Evolutionary conservation across 2,113 vertebrate genomes (phyloP).

Genomic region (Melanerpes formicivorus): DNA sequence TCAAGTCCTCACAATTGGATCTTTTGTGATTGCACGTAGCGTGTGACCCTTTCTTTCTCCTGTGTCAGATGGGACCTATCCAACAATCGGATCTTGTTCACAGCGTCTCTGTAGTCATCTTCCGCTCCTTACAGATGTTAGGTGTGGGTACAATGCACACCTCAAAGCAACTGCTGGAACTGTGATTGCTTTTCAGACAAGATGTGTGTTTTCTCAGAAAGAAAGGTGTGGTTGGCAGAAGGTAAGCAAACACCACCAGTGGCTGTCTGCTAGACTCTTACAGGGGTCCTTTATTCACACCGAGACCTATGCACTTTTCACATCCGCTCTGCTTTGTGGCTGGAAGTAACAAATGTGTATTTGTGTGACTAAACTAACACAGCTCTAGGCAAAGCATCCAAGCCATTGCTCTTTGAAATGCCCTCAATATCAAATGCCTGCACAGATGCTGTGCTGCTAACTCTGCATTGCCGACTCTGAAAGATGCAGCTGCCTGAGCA

Average conservation of each 20-base stretch:
- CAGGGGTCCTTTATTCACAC: neutral
- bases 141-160: neutral
- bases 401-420: neutral
- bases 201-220: neutral
- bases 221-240: neutral
- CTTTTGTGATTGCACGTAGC: rapidly evolving
- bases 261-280: neutral
- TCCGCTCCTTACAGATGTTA: neutral
- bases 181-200: neutral
- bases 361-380: neutral
- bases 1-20: neutral
- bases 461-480: neutral
- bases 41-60: neutral
- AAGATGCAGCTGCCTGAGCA: neutral
- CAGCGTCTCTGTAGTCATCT: neutral
- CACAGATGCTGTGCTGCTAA: neutral
- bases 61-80: neutral
- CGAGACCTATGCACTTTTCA: neutral
- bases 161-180: neutral
- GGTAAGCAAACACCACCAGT: neutral
- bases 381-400: neutral
- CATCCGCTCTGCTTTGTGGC: neutral
- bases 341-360: neutral
- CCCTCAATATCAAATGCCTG: neutral
- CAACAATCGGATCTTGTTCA: neutral